A percentile compares a stretch with the other conserved stretches of the same genome.
Evolutionary conservation across 2,797 vertebrate genomes (phyloP).

Genomic region (Gambelia wislizenii): DNA sequence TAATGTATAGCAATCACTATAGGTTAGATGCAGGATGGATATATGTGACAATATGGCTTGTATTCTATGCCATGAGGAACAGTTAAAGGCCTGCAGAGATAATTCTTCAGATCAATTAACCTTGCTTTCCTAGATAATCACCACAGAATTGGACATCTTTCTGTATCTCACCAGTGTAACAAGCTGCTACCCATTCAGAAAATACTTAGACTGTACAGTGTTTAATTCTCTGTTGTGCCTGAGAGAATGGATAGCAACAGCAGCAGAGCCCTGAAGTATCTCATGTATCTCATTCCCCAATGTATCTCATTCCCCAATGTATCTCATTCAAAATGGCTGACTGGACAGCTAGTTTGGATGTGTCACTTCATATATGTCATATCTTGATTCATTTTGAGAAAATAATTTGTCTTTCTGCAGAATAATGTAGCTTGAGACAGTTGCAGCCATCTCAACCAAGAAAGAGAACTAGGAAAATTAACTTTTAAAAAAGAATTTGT

Average conservation of each 20-base stretch:
- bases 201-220: not conserved
- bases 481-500: no score
- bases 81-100: not conserved
- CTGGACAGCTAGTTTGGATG: not conserved
- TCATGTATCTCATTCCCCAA: no score
- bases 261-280: not conserved
- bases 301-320: not conserved
- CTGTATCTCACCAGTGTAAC: not conserved
- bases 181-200: not conserved
- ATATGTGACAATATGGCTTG: not conserved
- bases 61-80: not conserved
- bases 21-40: slow-evolving; percentile 4
- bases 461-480: no score
- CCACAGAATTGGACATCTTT: not conserved
- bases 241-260: not conserved
- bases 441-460: not conserved
- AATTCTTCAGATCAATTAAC: not conserved
- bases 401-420: not conserved
- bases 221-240: not conserved
- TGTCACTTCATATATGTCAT: not conserved
- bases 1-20: not conserved
- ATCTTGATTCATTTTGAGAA: not conserved
- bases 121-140: slow-evolving; percentile 20
- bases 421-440: not conserved
- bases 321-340: not conserved